Evolutionary conservation across 2,113 vertebrate genomes (phyloP), one percentile per base, ranked within the genome.

Genomic region (Mirza zaza): DNA sequence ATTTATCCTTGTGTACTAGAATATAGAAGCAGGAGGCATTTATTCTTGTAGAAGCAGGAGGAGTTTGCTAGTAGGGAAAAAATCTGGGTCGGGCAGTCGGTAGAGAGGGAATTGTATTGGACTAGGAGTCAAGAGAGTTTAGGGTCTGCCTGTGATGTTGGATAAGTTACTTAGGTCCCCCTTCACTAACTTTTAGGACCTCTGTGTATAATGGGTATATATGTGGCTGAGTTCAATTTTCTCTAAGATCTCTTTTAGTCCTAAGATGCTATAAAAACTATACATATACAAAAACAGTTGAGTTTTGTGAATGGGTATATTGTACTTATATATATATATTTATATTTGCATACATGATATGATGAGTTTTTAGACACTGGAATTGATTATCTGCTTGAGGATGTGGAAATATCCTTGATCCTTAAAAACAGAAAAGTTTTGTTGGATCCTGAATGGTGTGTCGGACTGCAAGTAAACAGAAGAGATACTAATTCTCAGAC

Each of bases 341-440:
- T 57, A 23, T 59, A 6, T 95, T 92, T 90, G 32, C 6, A 81
- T 73, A 29, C 14, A 71, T 50, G 36, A 42, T 73, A 70, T 32
- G 48, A 61, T 94, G 55, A 87, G 23, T 55, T 89, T 92, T 68
- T 63, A 90, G 48, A 85, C 9, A 75, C 18, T 95, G 42, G n/a
- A 92, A 93, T 14, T 82, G 34, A 87, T 92, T 88, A 61, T 83
- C 32, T 6, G 29, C 34, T 92, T 77, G 21, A 65, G 55, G 36
- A 45, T 87, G 6, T 70, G n/a, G 42, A 89, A 84, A 83, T 94
- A 10, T 57, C 61, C 6, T 84, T 83, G 23, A 87, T 67, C 25
- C 92, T 85, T 91, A 81, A 79, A 91, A 83, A 42, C 67, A 73
- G 32, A 82, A 70, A 70, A 36, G 9, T 92, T 90, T 92, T 34